These are phyloP conservation scores for Bombyx mori DNA, from an alignment of 1,140 invertebrate species.

Conservation along the genomic window DNA sequence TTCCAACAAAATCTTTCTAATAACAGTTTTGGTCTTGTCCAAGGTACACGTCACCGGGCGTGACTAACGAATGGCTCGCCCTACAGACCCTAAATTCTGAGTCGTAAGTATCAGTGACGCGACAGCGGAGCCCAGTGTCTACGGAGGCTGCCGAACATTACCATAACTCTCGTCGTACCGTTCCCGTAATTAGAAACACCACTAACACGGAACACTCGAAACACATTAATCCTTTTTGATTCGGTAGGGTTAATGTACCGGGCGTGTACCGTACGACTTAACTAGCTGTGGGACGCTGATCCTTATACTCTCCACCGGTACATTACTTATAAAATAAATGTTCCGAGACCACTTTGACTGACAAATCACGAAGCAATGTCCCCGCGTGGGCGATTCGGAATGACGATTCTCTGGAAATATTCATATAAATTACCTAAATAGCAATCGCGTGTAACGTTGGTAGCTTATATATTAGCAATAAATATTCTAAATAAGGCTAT, in stretches of 20 bases:
- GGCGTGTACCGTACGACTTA: conserved; percentile 6
- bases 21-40: conserved; percentile 70
- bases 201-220: conserved; percentile 54
- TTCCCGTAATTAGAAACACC: conserved; percentile 64
- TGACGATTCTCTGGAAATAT: conserved; percentile 21
- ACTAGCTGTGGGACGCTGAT: conserved; percentile 31
- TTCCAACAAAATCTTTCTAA: conserved; percentile 48
- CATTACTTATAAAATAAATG: conserved; percentile 25
- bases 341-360: conserved; percentile 17
- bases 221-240: conserved; percentile 59
- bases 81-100: conserved; percentile 69
- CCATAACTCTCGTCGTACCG: conserved; percentile 57
- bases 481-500: too few relatives aligned
- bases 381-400: conserved; percentile 20
- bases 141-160: conserved; percentile 60
- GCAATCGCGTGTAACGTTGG: conserved; percentile 1
- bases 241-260: conserved; percentile 46
- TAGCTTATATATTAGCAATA: neutral
- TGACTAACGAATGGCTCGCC: conserved; percentile 70
- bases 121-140: conserved; percentile 38
- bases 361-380: conserved; percentile 13
- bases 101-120: conserved; percentile 67
- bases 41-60: conserved; percentile 70
- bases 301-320: conserved; percentile 8
- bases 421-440: conserved; percentile 18